A percentile compares a stretch with the other conserved stretches of the same genome.
Conservation (phyloP, 2,113 vertebrate species). For the Anarrhichthys ocellatus region DNA sequence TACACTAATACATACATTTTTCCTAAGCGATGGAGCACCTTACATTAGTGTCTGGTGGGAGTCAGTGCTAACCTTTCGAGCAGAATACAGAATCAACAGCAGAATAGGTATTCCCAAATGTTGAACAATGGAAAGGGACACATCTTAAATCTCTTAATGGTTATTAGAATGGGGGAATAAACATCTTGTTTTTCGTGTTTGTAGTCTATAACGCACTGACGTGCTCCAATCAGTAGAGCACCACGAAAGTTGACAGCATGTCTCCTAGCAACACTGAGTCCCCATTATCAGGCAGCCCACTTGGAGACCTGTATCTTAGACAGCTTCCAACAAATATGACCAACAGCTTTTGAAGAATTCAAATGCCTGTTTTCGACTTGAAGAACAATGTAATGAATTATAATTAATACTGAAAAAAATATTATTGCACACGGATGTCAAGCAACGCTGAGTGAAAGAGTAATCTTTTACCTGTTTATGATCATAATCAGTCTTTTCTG, state of each 20-base stretch:
- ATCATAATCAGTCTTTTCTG: background rate
- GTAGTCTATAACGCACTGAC: background rate
- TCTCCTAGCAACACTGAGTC: conserved; percentile 28
- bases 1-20: background rate
- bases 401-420: background rate
- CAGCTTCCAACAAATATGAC: background rate
- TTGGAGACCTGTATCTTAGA: too few species aligned
- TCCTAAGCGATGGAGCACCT: too few species aligned
- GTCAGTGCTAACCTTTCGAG: background rate
- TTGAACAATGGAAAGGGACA: background rate
- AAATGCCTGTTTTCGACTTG: background rate
- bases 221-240: background rate
- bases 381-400: background rate
- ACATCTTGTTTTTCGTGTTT: background rate
- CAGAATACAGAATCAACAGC: background rate
- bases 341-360: background rate
- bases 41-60: background rate
- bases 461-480: background rate
- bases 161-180: background rate
- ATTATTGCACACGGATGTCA: background rate
- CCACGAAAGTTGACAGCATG: background rate
- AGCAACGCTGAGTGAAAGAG: background rate
- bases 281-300: conserved; percentile 6
- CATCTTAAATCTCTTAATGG: background rate
- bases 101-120: background rate